phyloP scores from a whole-genome alignment of 2,797 vertebrate genomes.

The Erethizon dorsatum region DNA sequence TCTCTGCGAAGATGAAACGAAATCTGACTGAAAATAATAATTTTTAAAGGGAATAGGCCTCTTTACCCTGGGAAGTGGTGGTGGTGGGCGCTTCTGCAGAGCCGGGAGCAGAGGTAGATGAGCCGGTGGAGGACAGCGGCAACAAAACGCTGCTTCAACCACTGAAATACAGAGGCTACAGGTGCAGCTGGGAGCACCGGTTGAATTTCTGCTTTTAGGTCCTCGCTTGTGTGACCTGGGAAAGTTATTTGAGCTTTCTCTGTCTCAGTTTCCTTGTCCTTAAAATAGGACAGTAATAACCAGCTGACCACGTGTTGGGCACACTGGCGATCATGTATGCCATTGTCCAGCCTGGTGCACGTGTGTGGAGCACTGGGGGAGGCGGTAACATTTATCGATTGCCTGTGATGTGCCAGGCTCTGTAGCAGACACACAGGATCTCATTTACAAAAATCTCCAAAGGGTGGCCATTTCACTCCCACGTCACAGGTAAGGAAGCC shows the following conservation, averaged over 20 bases:
- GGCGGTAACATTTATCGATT: not conserved
- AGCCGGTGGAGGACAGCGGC: not conserved
- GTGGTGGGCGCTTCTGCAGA: not conserved
- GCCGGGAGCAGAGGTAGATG: not conserved
- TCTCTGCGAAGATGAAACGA: not conserved
- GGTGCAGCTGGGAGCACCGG: fast-evolving
- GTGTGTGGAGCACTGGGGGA: not conserved
- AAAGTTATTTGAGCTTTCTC: not conserved
- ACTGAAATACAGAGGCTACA: fast-evolving
- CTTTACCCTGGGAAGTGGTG: not conserved
- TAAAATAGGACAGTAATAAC: not conserved
- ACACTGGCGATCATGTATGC: not conserved
- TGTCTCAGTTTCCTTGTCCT: not conserved
- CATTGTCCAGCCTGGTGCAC: not conserved
- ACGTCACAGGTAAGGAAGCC: slow-evolving; percentile 28
- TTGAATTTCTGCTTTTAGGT: not conserved
- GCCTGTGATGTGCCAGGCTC: not conserved
- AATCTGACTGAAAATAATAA: not conserved
- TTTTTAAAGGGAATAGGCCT: not conserved
- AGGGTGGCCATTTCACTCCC: not conserved
- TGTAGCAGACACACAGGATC: not conserved
- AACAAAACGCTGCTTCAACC: not conserved
- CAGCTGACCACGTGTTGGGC: not conserved
- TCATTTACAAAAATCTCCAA: not conserved
- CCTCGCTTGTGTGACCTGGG: not conserved